Conservation (phyloP, 37 sponge, comb jelly and placozoan species). For the Tethya wilhelma region DNA sequence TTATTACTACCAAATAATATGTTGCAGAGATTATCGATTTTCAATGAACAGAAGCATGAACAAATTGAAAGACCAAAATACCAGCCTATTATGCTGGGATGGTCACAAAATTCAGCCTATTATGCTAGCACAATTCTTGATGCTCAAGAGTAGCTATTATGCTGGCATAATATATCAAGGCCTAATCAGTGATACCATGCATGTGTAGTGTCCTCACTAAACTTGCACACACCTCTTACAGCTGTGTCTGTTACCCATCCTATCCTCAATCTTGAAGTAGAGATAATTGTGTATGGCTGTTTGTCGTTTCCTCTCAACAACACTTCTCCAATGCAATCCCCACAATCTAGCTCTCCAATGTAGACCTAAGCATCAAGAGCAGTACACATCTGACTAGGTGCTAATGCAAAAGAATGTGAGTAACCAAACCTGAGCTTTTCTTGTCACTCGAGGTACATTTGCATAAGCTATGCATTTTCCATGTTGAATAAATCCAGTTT, state of each 20-base stretch:
- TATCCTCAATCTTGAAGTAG: background rate
- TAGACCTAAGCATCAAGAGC: constrained; percentile 16
- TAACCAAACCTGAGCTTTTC: constrained; percentile 10
- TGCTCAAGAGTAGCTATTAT: too few species aligned
- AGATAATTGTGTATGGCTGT: constrained; percentile 30
- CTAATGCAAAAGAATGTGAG: too few species aligned
- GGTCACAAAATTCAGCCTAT: too few species aligned
- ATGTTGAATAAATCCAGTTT: constrained; percentile 32
- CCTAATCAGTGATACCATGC: too few species aligned
- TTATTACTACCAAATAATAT: too few species aligned
- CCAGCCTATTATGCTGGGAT: too few species aligned
- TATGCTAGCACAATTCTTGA: too few species aligned
- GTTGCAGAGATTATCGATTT: too few species aligned
- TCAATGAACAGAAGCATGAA: too few species aligned
- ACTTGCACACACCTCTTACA: background rate
- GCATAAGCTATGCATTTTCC: constrained; percentile 39
- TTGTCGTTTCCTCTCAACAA: constrained; percentile 21
- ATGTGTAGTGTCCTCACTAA: background rate
- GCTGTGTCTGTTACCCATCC: constrained; percentile 12
- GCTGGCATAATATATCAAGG: too few species aligned
- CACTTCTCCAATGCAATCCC: constrained; percentile 47
- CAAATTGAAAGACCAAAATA: too few species aligned
- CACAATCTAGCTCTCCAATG: constrained; percentile 32
- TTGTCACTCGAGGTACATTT: constrained; percentile 1
- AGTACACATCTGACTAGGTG: background rate